Percentiles rank a stretch among this genome's conserved stretches.
phyloP scores from a whole-genome alignment of 2,113 vertebrate genomes.

The Caranx melampygus region DNA sequence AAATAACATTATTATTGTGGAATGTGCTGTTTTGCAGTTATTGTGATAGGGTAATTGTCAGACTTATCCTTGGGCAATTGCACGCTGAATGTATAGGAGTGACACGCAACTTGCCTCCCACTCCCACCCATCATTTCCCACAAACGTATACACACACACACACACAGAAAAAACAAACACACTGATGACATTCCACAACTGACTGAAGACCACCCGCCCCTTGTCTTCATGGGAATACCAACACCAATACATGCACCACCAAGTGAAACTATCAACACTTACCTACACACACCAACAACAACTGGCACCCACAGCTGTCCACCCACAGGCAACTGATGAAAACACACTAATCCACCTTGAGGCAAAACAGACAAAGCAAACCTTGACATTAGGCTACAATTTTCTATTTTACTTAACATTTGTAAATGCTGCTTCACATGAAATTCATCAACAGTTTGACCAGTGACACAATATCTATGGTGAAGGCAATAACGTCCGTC shows the following conservation, averaged over 20 bases:
- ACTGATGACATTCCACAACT: slow-evolving; percentile 25
- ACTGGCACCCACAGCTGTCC: background rate
- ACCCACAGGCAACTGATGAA: background rate
- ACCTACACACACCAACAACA: too few relatives aligned
- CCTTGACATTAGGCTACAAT: background rate
- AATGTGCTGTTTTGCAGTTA: background rate
- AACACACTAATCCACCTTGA: background rate
- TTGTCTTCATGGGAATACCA: slow-evolving; percentile 45
- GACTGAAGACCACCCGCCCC: slow-evolving; percentile 12
- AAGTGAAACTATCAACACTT: background rate
- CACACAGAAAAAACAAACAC: slow-evolving; percentile 11
- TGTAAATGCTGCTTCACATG: background rate
- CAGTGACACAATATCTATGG: background rate
- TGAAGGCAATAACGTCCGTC: too few relatives aligned
- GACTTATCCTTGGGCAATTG: background rate
- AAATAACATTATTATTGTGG: background rate
- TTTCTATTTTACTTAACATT: background rate
- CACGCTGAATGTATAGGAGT: background rate
- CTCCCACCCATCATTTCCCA: too few relatives aligned
- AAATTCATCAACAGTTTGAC: background rate
- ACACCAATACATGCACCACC: slow-evolving; percentile 9
- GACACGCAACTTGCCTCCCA: background rate
- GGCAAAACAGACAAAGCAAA: background rate
- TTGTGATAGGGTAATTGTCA: background rate
- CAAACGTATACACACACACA: background rate